These are phyloP conservation scores for Callopanchax toddi DNA, from an alignment of 2,113 vertebrate species.

Conservation along the genomic window DNA sequence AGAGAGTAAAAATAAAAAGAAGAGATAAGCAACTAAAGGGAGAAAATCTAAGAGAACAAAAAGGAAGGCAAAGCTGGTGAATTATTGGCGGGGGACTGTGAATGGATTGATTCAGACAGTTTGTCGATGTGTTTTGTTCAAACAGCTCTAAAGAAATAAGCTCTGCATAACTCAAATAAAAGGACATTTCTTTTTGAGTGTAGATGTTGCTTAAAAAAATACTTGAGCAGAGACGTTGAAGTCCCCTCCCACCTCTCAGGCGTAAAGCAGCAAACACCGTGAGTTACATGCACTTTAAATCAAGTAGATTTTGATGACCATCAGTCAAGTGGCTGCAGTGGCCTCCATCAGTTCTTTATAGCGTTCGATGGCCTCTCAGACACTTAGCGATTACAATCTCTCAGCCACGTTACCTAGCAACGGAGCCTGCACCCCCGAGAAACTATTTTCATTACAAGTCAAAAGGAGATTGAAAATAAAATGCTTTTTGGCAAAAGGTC, in stretches of 20 bases:
- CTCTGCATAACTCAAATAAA: background rate
- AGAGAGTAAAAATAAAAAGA: background rate
- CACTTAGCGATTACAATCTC: constrained; percentile 2
- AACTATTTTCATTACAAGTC: background rate
- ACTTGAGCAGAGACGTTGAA: background rate
- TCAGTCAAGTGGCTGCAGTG: constrained; percentile 20
- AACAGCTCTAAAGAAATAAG: background rate
- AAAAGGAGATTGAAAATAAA: background rate
- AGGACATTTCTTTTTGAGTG: background rate
- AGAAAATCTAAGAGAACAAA: background rate
- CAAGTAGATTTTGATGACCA: constrained; percentile 14
- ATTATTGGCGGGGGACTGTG: constrained; percentile 6
- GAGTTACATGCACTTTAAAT: background rate
- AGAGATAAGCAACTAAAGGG: background rate
- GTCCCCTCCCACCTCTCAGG: background rate
- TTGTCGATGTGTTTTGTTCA: constrained; percentile 6
- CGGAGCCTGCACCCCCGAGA: background rate
- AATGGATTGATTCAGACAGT: constrained; percentile 27
- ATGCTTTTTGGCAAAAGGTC: background rate
- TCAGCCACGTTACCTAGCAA: constrained; percentile 21
- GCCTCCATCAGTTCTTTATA: constrained; percentile 20
- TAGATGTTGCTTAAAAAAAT: background rate
- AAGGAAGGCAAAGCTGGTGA: background rate
- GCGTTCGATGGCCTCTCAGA: background rate
- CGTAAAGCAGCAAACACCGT: background rate